Percentiles rank a stretch among this genome's conserved stretches.
Conservation (phyloP, 1,140 invertebrate genomes). For the Drosophila teissieri region DNA sequence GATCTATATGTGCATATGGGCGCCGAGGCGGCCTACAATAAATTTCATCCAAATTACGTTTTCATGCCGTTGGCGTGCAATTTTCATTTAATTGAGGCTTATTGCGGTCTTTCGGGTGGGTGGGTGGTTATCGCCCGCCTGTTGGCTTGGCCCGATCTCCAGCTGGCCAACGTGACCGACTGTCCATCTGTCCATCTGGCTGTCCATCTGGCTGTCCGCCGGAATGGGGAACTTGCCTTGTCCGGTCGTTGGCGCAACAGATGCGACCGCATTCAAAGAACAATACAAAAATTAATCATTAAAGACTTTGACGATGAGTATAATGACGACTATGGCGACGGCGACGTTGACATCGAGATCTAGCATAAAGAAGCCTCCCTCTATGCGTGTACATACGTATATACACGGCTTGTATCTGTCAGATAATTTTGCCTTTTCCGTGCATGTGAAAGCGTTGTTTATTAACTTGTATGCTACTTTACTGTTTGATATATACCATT, state of each 20-base stretch:
- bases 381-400: too few relatives aligned
- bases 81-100: slow-evolving; percentile 77
- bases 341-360: slow-evolving; percentile 57
- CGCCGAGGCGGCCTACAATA: slow-evolving; percentile 62
- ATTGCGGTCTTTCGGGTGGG: slow-evolving; percentile 67
- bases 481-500: slow-evolving; percentile 63
- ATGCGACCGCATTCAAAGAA: slow-evolving; percentile 71
- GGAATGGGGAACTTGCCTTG: slow-evolving; percentile 40
- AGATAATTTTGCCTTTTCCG: slow-evolving; percentile 36
- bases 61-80: slow-evolving; percentile 59
- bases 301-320: slow-evolving; percentile 61
- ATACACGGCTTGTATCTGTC: slow-evolving; percentile 43
- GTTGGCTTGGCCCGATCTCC: slow-evolving; percentile 47
- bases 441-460: slow-evolving; percentile 51
- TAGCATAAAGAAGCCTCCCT: slow-evolving; percentile 49
- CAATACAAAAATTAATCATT: slow-evolving; percentile 79
- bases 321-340: slow-evolving; percentile 44
- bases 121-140: slow-evolving; percentile 30
- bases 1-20: slow-evolving; percentile 38
- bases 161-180: slow-evolving; percentile 36
- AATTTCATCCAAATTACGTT: slow-evolving; percentile 71
- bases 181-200: slow-evolving; percentile 36
- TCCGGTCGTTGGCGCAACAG: slow-evolving; percentile 75
- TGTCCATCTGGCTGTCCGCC: slow-evolving; percentile 3
- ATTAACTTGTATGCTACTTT: slow-evolving; percentile 61